Evolutionary conservation across 2,888 invertebrate species (phyloP), one percentile per base, ranked within the genome.

Genomic region (Drosophila tanythrix): DNA sequence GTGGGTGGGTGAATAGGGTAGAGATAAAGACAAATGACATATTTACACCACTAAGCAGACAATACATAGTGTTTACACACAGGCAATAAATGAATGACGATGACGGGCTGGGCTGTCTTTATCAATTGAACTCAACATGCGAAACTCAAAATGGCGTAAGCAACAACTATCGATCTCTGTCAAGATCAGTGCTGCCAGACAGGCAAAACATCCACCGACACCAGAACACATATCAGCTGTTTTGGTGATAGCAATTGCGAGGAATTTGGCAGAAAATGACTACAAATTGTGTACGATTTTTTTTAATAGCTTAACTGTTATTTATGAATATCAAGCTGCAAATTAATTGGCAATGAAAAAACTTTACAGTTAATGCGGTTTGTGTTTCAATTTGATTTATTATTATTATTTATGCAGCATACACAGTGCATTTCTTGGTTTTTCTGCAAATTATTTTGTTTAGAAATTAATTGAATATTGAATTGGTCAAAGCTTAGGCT

Each of bases 181-280:
- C 78, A 78, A 78, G 78, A 75, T 78, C 75, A 76, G 58, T 51
- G 76, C 55, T 69, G 76, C 73, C 70, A 74, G 70, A 74, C 70
- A 64, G 56, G 27, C 64, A 57, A 64, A 74, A 51, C 64, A 65
- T 48, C 25, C 21, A 3, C 40, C 51, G 21, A 36, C 56, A 56
- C 29, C 25, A 46, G 35, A 27, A 21, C 18, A 25, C 7, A 53
- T 57, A 68, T 68, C 76, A 72, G 72, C 60, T 76, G 76, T 67
- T 70, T 43, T 15, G 33, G 38, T n/a, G 69, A 35, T 35, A 13
- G 13, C 35, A 13, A 35, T 35, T 35, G 11, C 13, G 35, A 35
- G 13, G 35, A 1, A 11, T 46, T 25, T 21, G 21, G 15, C 18
- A 48, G n/a, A 62, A 69, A 53, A 48, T 51, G 21, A 50, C 29